A percentile compares a stretch with the other conserved stretches of the same genome.
phyloP scores from a whole-genome alignment of 2,113 vertebrate genomes.

The Petroica traversi region DNA sequence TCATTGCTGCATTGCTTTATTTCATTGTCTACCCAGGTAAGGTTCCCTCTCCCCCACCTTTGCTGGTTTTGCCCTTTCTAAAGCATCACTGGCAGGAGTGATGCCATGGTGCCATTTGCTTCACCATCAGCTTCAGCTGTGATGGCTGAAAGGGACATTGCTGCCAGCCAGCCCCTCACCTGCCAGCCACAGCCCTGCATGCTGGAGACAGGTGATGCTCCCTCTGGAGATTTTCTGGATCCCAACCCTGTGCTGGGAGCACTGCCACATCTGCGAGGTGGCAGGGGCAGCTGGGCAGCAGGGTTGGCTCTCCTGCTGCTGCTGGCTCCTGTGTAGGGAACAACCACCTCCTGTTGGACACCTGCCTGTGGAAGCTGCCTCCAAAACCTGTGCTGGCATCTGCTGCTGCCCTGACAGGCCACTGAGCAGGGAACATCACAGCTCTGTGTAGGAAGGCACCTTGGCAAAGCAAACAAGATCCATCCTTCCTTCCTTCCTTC shows the following conservation, averaged over 20 bases:
- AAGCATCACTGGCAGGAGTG: not conserved
- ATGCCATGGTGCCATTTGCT: not conserved
- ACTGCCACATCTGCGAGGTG: fast-evolving
- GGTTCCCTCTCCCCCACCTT: fast-evolving
- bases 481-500: not conserved
- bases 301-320: not conserved
- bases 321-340: not conserved
- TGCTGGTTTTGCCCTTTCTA: not conserved
- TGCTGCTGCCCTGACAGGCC: fast-evolving
- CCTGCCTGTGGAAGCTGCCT: not conserved
- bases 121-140: not conserved
- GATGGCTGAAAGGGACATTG: not conserved
- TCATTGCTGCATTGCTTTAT: not conserved
- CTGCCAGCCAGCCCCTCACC: not conserved
- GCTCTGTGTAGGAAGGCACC: not conserved
- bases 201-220: not conserved
- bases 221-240: fast-evolving
- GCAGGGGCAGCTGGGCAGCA: fast-evolving
- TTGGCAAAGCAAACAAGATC: fast-evolving
- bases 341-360: not conserved
- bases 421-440: fast-evolving
- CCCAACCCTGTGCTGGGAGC: fast-evolving
- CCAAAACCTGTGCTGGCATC: fast-evolving
- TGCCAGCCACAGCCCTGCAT: not conserved
- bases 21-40: not conserved